Evolutionary conservation across 1,140 invertebrate species (phyloP).

Genomic region (Oppia nitens): DNA sequence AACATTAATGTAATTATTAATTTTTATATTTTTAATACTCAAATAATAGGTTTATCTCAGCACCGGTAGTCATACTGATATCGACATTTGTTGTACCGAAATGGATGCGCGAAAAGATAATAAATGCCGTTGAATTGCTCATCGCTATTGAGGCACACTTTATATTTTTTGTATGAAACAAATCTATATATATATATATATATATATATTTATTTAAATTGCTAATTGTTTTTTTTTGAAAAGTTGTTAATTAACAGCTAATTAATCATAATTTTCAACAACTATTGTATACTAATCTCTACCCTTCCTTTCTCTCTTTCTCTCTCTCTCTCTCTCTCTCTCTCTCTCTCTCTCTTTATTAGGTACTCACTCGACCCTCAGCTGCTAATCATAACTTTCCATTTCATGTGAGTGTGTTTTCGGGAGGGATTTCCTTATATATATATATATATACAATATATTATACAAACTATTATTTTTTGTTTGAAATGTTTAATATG

Average conservation of each 20-base stretch:
- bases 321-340: too few relatives aligned
- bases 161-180: conserved; percentile 49
- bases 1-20: neutral
- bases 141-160: conserved; percentile 58
- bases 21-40: neutral
- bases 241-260: too few relatives aligned
- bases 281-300: too few relatives aligned
- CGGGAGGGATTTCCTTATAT: neutral
- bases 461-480: too few relatives aligned
- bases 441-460: neutral
- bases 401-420: conserved; percentile 41
- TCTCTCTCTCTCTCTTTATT: too few relatives aligned
- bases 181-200: neutral
- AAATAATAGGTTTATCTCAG: conserved; percentile 46
- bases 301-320: too few relatives aligned
- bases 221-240: too few relatives aligned
- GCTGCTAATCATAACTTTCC: conserved; percentile 69
- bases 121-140: conserved; percentile 54
- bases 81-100: conserved; percentile 63
- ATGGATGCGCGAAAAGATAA: conserved; percentile 78
- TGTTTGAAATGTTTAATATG: conserved; percentile 1
- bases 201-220: too few relatives aligned
- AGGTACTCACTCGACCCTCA: conserved; percentile 59
- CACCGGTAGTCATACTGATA: conserved; percentile 57
- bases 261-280: too few relatives aligned